Evolutionary conservation across 2,113 vertebrate genomes (phyloP), one percentile per base, ranked within the genome.

Genomic region (Corvus cornix): DNA sequence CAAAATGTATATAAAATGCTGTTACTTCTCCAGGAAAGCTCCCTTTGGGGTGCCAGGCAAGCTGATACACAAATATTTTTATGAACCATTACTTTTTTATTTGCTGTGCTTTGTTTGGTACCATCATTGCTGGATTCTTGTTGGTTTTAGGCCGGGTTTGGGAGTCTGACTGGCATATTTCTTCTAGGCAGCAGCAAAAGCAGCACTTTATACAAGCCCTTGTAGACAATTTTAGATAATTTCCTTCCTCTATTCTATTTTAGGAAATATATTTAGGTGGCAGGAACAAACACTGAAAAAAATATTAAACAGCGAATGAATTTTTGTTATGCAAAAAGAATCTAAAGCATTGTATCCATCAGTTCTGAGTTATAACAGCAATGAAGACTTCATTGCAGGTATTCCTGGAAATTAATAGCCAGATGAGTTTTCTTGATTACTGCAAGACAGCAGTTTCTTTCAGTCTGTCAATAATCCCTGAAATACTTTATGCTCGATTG

Each of bases 191-290:
- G 67, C 49, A 64, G 69, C 66, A 89, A 84, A 63, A 91, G 39
- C 74, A 91, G 52, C 75, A 66, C 53, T 91, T 86, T 23, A 74
- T 33, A 53, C 23, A 62, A 67, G 43, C 69, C 19, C 74, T 64
- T 78, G 48, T 46, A 87, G 69, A 56, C 56, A 91, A 93, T 89
- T 86, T 69, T 27, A 52, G 52, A 75, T 84, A 18, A 93, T 89
- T 91, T 82, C 39, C 87, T 96, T 81, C 84, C 58, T 94, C 39
- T 1, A 43, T 72, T 62, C 84, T 94, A 59, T 87, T 89, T 90
- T 59, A 70, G 56, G 83, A 81, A 93, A 56, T 44, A 52, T 46
- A 64, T 76, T 89, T 55, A 93, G 58, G 74, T 94, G 66, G 56
- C 56, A 78, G 46, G 66, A 93, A 67, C 48, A 70, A 85, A 66